A percentile compares a stretch with the other conserved stretches of the same genome.
phyloP scores from a whole-genome alignment of 2,113 vertebrate species.

The Macquaria ambigua region DNA sequence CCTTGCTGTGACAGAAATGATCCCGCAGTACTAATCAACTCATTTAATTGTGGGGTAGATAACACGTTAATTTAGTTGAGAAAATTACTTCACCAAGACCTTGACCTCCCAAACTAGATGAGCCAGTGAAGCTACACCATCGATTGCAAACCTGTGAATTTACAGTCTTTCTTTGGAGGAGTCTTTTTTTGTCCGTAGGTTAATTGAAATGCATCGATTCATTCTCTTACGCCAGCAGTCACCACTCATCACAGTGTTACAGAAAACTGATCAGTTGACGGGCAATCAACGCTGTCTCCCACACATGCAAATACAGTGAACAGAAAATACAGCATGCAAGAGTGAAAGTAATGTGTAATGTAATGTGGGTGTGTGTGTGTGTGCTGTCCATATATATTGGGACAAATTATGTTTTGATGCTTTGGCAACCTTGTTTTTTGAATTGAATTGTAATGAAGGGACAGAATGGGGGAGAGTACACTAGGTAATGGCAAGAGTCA shows the following conservation, averaged over 20 bases:
- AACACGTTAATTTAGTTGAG: constrained; percentile 25
- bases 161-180: background rate
- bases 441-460: background rate
- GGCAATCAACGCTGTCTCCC: constrained; percentile 1
- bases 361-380: no score
- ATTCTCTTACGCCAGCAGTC: constrained; percentile 34
- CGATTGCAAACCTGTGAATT: constrained; percentile 24
- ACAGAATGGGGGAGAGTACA: background rate
- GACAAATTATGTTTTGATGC: no score
- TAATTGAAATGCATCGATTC: constrained; percentile 40
- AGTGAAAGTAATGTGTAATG: background rate
- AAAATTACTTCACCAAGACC: constrained; percentile 33
- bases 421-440: no score
- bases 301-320: constrained; percentile 40
- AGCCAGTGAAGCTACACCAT: constrained; percentile 19
- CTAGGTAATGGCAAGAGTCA: background rate
- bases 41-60: constrained; percentile 16
- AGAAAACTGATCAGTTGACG: constrained; percentile 31
- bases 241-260: constrained; percentile 26
- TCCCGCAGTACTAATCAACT: background rate
- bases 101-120: constrained; percentile 1
- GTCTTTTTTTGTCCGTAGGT: constrained; percentile 11
- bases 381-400: no score
- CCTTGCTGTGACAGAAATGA: constrained; percentile 6
- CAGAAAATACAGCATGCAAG: background rate